Percentiles rank a stretch among this genome's conserved stretches.
Evolutionary conservation across 2,113 vertebrate genomes (phyloP).

Genomic region (Orycteropus afer): DNA sequence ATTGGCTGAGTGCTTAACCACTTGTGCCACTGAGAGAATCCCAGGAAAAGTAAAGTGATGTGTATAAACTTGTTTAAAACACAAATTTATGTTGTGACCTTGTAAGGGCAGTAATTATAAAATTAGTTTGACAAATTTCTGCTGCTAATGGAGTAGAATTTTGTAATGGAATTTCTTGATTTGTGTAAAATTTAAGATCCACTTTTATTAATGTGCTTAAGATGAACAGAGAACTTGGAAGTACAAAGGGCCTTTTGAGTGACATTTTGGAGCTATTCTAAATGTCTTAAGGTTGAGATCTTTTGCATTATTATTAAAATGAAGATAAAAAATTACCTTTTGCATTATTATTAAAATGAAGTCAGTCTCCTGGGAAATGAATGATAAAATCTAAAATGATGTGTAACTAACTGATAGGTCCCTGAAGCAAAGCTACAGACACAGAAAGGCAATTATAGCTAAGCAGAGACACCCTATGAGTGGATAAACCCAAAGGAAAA

Average conservation of each 20-base stretch:
- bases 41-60: neutral
- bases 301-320: neutral
- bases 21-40: no score
- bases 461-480: no score
- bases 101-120: neutral
- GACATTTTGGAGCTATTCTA: neutral
- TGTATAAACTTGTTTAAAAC: neutral
- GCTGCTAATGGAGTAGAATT: neutral
- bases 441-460: neutral
- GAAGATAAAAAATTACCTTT: no score
- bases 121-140: neutral
- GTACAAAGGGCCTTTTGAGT: neutral
- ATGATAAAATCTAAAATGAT: neutral
- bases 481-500: no score
- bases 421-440: neutral
- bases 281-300: neutral
- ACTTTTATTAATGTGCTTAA: neutral
- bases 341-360: conserved; percentile 18
- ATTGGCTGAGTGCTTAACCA: no score
- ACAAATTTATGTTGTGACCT: neutral
- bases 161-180: neutral
- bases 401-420: neutral
- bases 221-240: neutral
- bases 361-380: neutral
- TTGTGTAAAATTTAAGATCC: neutral